phyloP scores from a whole-genome alignment of 1,140 invertebrate species.

The Drosophila kanapiae region DNA sequence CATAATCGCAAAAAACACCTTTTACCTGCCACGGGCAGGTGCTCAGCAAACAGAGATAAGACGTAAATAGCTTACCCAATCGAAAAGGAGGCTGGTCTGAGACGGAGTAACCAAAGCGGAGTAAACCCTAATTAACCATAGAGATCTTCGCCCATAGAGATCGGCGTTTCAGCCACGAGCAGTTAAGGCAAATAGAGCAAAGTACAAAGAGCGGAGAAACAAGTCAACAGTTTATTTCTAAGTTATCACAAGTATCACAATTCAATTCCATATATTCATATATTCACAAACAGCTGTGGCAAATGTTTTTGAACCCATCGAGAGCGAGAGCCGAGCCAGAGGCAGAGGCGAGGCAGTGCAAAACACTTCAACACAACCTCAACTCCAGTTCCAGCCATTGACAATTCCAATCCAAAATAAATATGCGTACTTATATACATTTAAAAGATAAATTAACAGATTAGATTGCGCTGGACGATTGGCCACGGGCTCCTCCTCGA shows the following conservation, averaged over 20 bases:
- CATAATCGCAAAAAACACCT: not conserved
- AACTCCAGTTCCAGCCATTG: conserved; percentile 17
- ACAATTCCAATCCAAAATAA: conserved; percentile 47
- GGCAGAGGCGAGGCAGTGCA: conserved; percentile 15
- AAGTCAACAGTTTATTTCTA: conserved; percentile 48
- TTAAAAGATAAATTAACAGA: conserved; percentile 66
- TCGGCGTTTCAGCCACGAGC: not conserved
- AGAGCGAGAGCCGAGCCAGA: not conserved
- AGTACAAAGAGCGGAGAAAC: conserved; percentile 35
- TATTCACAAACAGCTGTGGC: conserved; percentile 69
- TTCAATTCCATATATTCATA: conserved; percentile 6
- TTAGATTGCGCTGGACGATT: conserved; percentile 56
- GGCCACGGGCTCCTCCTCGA: conserved; percentile 26
- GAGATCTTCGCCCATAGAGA: not conserved
- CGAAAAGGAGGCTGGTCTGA: not conserved
- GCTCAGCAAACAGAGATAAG: not conserved
- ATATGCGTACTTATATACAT: conserved; percentile 58
- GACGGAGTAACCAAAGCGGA: not conserved
- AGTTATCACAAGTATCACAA: conserved; percentile 46
- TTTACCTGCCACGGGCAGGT: not conserved
- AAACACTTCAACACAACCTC: conserved; percentile 12
- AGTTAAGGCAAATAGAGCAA: conserved; percentile 24
- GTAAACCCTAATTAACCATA: not conserved
- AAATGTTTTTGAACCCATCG: conserved; percentile 56
- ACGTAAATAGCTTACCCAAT: not conserved